These are phyloP conservation scores for Agapostemon virescens DNA, from an alignment of 2,888 invertebrate species.

Conservation along the genomic window DNA sequence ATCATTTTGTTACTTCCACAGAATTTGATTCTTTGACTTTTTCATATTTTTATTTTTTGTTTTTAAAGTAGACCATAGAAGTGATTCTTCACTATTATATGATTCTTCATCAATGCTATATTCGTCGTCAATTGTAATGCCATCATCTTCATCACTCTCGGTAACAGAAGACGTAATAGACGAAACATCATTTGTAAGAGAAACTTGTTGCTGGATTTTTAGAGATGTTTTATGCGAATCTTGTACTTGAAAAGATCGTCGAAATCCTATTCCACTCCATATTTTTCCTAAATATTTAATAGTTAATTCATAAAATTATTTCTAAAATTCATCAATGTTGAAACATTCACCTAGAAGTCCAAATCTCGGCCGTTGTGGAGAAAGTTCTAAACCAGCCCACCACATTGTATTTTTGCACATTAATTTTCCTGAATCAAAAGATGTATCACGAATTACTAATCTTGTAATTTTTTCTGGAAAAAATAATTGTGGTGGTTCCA, in stretches of 20 bases:
- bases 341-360: slow-evolving; percentile 83
- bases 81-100: slow-evolving; percentile 75
- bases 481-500: slow-evolving; percentile 85
- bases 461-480: slow-evolving; percentile 86
- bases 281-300: slow-evolving; percentile 73
- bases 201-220: slow-evolving; percentile 69
- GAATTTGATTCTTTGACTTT: slow-evolving; percentile 62
- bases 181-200: slow-evolving; percentile 70
- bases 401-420: slow-evolving; percentile 86
- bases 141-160: slow-evolving; percentile 75
- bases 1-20: slow-evolving; percentile 65
- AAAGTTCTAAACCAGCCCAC: slow-evolving; percentile 87
- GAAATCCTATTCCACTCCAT: slow-evolving; percentile 75
- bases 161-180: slow-evolving; percentile 72
- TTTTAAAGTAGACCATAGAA: slow-evolving; percentile 63
- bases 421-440: slow-evolving; percentile 81
- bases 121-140: slow-evolving; percentile 68
- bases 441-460: slow-evolving; percentile 84
- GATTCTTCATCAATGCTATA: slow-evolving; percentile 76
- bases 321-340: neutral
- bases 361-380: slow-evolving; percentile 84
- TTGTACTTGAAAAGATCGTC: slow-evolving; percentile 68
- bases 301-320: neutral
- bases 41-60: slow-evolving; percentile 62
- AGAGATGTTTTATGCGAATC: slow-evolving; percentile 69